A percentile compares a stretch with the other conserved stretches of the same genome.
phyloP scores from a whole-genome alignment of 2,797 vertebrate genomes.

The Pangasius macronema region DNA sequence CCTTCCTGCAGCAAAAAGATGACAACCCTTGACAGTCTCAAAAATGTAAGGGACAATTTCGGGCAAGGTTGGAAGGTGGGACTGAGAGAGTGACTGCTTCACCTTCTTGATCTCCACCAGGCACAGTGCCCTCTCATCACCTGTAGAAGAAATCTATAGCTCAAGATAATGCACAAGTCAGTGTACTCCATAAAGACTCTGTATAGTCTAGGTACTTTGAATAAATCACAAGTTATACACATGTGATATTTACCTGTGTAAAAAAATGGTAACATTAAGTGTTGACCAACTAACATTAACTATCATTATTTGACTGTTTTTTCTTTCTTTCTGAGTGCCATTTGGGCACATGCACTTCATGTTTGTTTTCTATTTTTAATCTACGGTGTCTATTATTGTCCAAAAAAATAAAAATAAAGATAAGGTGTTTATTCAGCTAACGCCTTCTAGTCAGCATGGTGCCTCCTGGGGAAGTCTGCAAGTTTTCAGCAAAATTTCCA shows the following conservation, averaged over 20 bases:
- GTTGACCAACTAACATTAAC: not conserved
- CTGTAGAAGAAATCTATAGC: slow-evolving; percentile 67
- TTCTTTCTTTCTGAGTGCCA: not conserved
- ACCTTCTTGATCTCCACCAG: slow-evolving; percentile 95
- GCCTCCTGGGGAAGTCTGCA: too few relatives aligned
- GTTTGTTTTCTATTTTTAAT: too few relatives aligned
- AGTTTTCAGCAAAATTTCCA: too few relatives aligned
- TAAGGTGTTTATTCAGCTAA: too few relatives aligned
- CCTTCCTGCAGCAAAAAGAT: slow-evolving; percentile 93
- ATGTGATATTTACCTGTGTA: not conserved
- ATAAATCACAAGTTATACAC: slow-evolving; percentile 9
- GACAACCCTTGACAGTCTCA: slow-evolving; percentile 97
- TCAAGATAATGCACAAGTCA: slow-evolving; percentile 25
- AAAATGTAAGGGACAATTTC: slow-evolving; percentile 90
- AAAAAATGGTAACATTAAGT: not conserved
- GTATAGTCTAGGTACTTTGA: not conserved
- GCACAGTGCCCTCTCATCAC: slow-evolving; percentile 93
- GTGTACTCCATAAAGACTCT: not conserved
- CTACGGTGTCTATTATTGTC: too few relatives aligned
- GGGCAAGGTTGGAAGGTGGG: slow-evolving; percentile 92
- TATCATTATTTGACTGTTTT: not conserved
- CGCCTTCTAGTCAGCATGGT: too few relatives aligned
- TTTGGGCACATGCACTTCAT: too few relatives aligned
- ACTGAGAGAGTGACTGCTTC: slow-evolving; percentile 93
- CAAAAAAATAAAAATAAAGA: not conserved